Base-by-base conservation (phyloP, 2,797 vertebrate genomes). In the Arrhamphus sclerolepis region DNA sequence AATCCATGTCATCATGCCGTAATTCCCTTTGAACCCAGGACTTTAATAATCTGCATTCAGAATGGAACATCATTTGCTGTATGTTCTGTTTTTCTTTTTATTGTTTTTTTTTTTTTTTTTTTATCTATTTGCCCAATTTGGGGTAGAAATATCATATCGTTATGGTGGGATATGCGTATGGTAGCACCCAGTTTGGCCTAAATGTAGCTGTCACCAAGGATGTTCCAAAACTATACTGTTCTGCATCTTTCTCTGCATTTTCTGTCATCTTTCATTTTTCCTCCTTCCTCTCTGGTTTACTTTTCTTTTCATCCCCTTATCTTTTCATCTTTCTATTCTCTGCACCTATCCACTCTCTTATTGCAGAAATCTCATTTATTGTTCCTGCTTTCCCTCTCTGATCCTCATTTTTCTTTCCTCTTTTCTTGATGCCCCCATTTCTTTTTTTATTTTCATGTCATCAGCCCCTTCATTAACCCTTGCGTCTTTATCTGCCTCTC, bases 141-240 rank as follows among this genome's bases (percentile, higher is more conserved):
- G 72, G 77, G 34, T 73, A 49, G 62, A 81, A 80, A 82, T 89
- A 77, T 89, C 75, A 80, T 46, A 74, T 80, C 80, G 72, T 87
- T 26, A 26, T 80, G 79, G 65, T 65, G 72, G 81, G 76, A 66
- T 76, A 80, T 80, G 70, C 75, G 62, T 63, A 46, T 67, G 71
- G 74, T 71, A 62, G 72, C 52, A 47, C 60, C 51, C 52, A 64
- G 63, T 69, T 70, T 82, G 86, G 77, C 83, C 83, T 81, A 74
- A 78, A 86, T 89, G 71, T 82, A 84, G 84, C 83, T 84, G 78
- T 85, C 85, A 88, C 67, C 53, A 26, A 70, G 80, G 68, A 78
- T 87, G 62, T 76, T 83, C 61, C 66, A 57, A 84, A 87, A 66
- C 62, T 56, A 0, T 43, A 19, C 34, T 50, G 65, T 66, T 51